Percentiles rank a stretch among this genome's conserved stretches.
phyloP scores from a whole-genome alignment of 2,797 vertebrate genomes.

The Psittacula derbiana region DNA sequence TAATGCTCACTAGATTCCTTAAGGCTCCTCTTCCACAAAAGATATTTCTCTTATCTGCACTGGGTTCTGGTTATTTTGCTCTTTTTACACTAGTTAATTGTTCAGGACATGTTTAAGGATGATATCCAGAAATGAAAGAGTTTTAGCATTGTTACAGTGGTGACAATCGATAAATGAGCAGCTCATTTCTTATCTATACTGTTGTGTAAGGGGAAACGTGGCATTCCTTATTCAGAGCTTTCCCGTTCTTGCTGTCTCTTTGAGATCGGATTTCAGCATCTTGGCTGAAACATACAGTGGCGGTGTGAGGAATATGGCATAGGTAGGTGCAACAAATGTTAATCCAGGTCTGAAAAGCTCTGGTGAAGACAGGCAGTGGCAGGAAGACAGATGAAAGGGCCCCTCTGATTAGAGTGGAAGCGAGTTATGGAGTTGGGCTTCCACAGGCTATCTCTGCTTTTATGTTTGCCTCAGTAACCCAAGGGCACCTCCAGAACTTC shows the following conservation, averaged over 20 bases:
- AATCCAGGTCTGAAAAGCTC: neutral
- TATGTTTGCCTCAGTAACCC: neutral
- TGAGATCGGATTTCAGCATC: neutral
- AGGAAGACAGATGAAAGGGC: neutral
- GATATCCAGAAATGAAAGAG: neutral
- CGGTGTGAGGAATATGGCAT: neutral
- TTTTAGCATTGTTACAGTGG: neutral
- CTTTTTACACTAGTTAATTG: neutral
- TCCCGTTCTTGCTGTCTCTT: neutral
- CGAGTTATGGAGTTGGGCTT: neutral
- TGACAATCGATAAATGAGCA: neutral
- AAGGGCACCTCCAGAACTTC: neutral
- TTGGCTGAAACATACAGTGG: neutral
- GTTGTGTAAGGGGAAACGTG: neutral
- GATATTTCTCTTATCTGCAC: neutral
- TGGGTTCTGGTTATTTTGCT: neutral
- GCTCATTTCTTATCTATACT: neutral
- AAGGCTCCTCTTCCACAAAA: conserved; percentile 8
- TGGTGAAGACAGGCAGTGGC: neutral
- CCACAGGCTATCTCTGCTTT: neutral
- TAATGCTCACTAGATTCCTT: neutral
- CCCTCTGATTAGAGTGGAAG: neutral
- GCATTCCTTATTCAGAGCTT: neutral
- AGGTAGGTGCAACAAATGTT: neutral
- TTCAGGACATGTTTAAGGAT: neutral